These are phyloP conservation scores for Troides helena DNA, from an alignment of 2,888 invertebrate genomes.

Conservation along the genomic window DNA sequence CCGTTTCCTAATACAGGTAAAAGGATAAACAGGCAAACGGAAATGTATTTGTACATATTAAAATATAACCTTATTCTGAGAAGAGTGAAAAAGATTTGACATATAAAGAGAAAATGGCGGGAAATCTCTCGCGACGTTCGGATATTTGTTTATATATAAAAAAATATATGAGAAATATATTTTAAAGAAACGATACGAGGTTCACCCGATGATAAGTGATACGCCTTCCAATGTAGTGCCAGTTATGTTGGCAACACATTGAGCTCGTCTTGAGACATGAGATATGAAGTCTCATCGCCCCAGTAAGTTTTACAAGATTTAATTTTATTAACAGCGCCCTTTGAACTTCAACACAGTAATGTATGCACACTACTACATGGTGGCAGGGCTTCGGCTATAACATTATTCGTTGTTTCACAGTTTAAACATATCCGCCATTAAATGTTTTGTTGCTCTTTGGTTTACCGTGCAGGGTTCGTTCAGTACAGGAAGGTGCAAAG, in stretches of 20 bases:
- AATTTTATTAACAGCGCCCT: too few species aligned
- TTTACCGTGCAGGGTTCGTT: conserved; percentile 44
- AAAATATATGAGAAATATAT: conserved; percentile 3
- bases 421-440: conserved; percentile 37
- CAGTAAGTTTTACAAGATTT: too few species aligned
- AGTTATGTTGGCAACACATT: too few species aligned
- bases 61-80: conserved; percentile 17
- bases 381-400: not conserved
- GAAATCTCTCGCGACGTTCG: conserved; percentile 10
- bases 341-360: too few species aligned
- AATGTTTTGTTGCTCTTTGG: conserved; percentile 48
- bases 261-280: too few species aligned
- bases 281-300: too few species aligned
- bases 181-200: too few species aligned
- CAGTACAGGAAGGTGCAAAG: conserved; percentile 35
- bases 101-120: conserved; percentile 7
- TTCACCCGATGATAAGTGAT: too few species aligned
- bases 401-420: conserved; percentile 34
- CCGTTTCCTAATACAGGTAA: conserved; percentile 10
- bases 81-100: conserved; percentile 17
- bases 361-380: too few species aligned
- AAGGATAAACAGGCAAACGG: not conserved
- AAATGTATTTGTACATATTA: conserved; percentile 22
- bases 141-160: not conserved
- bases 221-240: too few species aligned